These are phyloP conservation scores for Atherix ibis DNA, from an alignment of 2,888 invertebrate species.

Conservation along the genomic window DNA sequence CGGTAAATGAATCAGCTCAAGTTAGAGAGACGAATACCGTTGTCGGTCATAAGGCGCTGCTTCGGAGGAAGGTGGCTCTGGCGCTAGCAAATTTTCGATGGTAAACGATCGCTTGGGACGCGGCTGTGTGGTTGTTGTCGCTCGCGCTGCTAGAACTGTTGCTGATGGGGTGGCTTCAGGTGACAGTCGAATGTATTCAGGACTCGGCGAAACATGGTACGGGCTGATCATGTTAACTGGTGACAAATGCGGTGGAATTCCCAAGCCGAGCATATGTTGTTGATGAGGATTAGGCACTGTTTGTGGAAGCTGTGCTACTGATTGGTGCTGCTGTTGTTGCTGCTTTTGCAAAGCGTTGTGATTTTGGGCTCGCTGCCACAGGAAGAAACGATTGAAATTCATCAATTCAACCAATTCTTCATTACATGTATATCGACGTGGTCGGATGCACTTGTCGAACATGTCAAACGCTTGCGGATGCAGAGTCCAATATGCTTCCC, in stretches of 20 bases:
- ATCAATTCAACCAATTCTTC: constrained; percentile 58
- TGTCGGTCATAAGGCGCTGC: background rate
- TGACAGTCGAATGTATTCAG: constrained; percentile 1
- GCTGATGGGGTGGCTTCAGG: background rate
- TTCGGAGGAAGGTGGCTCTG: constrained; percentile 31
- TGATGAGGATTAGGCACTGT: background rate
- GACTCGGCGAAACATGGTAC: background rate
- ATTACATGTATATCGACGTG: constrained; percentile 45
- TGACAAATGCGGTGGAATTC: background rate
- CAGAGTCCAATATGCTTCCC: constrained; percentile 74
- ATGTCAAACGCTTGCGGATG: constrained; percentile 69
- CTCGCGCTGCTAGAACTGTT: no score
- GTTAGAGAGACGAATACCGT: background rate
- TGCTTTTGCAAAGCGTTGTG: no score
- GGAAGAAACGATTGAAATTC: constrained; percentile 54
- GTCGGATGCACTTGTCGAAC: constrained; percentile 55
- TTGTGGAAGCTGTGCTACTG: background rate
- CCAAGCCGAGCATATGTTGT: background rate
- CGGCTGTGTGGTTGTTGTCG: no score
- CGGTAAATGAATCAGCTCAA: constrained; percentile 1
- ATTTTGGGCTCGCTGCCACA: constrained; percentile 17
- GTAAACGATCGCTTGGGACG: constrained; percentile 59
- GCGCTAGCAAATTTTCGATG: constrained; percentile 70
- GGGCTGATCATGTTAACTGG: background rate
- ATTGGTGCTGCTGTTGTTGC: no score